These are phyloP conservation scores for Oreochromis spilurus DNA, from an alignment of 2,113 vertebrate genomes.

Conservation along the genomic window DNA sequence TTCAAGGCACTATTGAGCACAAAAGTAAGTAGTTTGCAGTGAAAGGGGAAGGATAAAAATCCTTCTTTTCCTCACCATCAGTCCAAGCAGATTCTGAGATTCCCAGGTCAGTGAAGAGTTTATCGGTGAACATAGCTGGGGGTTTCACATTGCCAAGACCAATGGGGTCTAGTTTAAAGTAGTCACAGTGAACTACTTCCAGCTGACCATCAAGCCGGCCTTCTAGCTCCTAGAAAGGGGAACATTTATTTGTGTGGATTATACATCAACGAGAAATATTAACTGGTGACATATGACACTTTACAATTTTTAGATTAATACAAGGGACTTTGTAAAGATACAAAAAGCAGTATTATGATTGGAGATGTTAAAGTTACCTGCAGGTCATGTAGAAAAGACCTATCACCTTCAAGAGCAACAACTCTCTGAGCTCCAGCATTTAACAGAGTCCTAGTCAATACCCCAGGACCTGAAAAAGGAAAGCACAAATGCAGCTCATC, in stretches of 20 bases:
- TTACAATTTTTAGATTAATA: neutral
- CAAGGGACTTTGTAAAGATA: neutral
- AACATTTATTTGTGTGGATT: neutral
- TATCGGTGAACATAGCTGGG: constrained; percentile 72
- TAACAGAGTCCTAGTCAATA: constrained; percentile 83
- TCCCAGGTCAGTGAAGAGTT: constrained; percentile 81
- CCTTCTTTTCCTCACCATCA: constrained; percentile 54
- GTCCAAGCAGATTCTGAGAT: constrained; percentile 80
- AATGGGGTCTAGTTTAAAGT: constrained; percentile 83
- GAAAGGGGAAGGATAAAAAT: neutral
- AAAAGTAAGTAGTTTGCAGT: neutral
- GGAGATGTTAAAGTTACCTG: constrained; percentile 69
- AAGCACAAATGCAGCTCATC: neutral
- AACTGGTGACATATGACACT: neutral
- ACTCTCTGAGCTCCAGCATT: constrained; percentile 81
- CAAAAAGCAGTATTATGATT: neutral
- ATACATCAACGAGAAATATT: neutral
- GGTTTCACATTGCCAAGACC: constrained; percentile 57
- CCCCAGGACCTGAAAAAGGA: constrained; percentile 79
- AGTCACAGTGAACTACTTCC: constrained; percentile 84
- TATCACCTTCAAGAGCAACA: constrained; percentile 81
- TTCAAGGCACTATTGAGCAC: neutral
- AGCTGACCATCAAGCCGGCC: constrained; percentile 72
- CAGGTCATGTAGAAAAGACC: constrained; percentile 76
- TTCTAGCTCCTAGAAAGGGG: constrained; percentile 75